phyloP scores from a whole-genome alignment of 92 coral and sea anemone species.

The Porites divaricata region DNA sequence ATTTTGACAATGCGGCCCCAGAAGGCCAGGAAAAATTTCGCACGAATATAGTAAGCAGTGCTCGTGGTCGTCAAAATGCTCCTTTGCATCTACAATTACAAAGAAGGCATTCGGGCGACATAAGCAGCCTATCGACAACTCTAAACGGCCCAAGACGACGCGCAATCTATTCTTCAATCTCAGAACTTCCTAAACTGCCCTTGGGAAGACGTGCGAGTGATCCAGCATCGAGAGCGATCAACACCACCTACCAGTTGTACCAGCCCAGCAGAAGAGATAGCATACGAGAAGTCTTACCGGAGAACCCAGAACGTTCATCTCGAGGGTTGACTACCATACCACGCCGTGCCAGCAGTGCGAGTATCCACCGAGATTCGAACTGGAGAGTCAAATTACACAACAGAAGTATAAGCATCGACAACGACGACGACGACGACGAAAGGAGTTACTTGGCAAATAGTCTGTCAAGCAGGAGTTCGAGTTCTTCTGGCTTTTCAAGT shows the following conservation, averaged over 20 bases:
- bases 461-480: neutral
- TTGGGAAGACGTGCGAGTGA: neutral
- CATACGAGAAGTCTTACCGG: neutral
- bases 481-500: conserved; percentile 24
- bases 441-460: neutral
- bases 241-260: neutral
- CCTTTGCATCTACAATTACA: neutral
- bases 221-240: neutral
- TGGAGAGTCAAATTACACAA: conserved; percentile 16
- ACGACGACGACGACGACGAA: conserved; percentile 14
- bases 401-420: conserved; percentile 11
- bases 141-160: neutral
- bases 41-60: neutral
- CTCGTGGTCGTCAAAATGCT: neutral
- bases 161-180: neutral
- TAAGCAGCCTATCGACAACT: neutral
- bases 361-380: neutral
- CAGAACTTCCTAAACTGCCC: conserved; percentile 21
- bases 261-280: neutral
- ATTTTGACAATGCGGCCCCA: neutral
- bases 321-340: neutral
- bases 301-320: neutral
- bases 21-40: neutral
- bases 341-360: neutral
- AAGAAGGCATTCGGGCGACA: conserved; percentile 3